Evolutionary conservation across 2,888 invertebrate species (phyloP), one percentile per base, ranked within the genome.

Genomic region (Caenorhabditis macrosperma): DNA sequence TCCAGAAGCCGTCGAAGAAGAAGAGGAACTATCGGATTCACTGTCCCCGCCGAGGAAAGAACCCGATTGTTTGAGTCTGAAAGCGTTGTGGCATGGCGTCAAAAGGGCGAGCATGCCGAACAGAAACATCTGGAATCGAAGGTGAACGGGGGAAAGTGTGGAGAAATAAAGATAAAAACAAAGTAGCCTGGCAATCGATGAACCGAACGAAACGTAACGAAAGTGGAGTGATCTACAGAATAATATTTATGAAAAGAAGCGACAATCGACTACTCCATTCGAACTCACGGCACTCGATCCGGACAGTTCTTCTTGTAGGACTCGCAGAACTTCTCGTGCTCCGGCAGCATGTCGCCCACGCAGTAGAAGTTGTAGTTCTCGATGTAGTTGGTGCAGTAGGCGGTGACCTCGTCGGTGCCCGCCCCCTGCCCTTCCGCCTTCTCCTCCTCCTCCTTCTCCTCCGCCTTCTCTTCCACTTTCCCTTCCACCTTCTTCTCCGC

Each of bases 331-430:
- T 87, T 83, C 41, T 71, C 69, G 63, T 86, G 78, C 17, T 81
- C 74, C 7, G 78, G 80, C 12, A 46, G 48, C 55, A 78, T 75
- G 44, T 82, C 84, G 9, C 84, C 86, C 2, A 77, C 83, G 44
- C 87, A 87, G 61, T 81, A 87, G 48, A 82, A 87, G 38, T 83
- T 78, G 76, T 84, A 87, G 71, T 87, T 87, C 41, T 87, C 87
- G 0, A 79, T 72, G 60, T 85, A 87, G 22, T 82, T 81, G 9
- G 74, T 71, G 50, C 87, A 87, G 69, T 87, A 87, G 9, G 75
- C 77, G 10, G 76, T 66, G 9, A 86, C 81, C 30, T 78, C 78
- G 17, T 78, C 67, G 1, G 41, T 57, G 3, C 57, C 57, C 3
- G 61, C 61, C 12, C 74, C 79, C 48, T 75, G 64, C 15, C 50